Percentiles rank a stretch among this genome's conserved stretches.
Evolutionary conservation across 2,888 invertebrate species (phyloP).

Genomic region (Aquatica leii): DNA sequence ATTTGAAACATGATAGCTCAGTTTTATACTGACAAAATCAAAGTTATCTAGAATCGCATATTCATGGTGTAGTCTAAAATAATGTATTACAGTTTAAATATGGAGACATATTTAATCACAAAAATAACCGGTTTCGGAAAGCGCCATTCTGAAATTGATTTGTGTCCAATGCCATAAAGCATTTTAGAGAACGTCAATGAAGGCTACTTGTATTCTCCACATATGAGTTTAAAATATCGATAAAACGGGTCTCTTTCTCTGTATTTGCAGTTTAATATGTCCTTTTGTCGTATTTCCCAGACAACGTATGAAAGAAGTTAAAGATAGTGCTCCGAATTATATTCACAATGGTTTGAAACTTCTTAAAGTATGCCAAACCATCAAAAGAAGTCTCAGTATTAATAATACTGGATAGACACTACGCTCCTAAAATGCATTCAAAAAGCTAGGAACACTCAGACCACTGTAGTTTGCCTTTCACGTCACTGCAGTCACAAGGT

Average conservation of each 20-base stretch:
- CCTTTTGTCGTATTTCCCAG: slow-evolving; percentile 50
- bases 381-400: background rate
- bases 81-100: too few species aligned
- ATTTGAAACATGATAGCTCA: too few species aligned
- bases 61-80: too few species aligned
- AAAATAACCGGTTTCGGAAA: too few species aligned
- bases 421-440: too few species aligned
- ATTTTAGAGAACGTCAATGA: slow-evolving; percentile 14
- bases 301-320: slow-evolving; percentile 28
- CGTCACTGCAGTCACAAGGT: background rate
- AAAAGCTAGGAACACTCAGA: background rate
- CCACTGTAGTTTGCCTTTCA: slow-evolving; percentile 3
- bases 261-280: slow-evolving; percentile 46
- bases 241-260: slow-evolving; percentile 46
- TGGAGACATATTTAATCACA: too few species aligned
- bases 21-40: too few species aligned
- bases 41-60: too few species aligned
- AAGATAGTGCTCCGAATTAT: slow-evolving; percentile 45
- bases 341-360: slow-evolving; percentile 50
- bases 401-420: background rate
- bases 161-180: too few species aligned
- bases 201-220: slow-evolving; percentile 39
- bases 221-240: too few species aligned
- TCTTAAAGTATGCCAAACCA: slow-evolving; percentile 39
- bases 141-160: too few species aligned